Evolutionary conservation across 1,140 invertebrate genomes (phyloP), one percentile per base, ranked within the genome.

Genomic region (Neocloeon triangulifer): DNA sequence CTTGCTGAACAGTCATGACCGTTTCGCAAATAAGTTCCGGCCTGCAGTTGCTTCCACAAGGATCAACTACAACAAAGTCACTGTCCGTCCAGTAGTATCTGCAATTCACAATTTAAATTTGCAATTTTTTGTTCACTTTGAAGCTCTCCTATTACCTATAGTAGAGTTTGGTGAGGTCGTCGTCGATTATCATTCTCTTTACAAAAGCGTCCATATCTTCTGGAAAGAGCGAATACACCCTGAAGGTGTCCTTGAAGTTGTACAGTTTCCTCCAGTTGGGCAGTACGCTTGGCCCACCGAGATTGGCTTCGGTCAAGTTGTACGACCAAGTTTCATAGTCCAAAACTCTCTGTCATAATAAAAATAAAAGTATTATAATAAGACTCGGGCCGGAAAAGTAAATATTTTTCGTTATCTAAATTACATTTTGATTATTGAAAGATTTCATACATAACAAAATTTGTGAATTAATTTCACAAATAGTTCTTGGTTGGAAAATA

Each of bases 241-340:
- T 54, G 43, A 66, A 79, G 25, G 59, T 61, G 22, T 67, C 57
- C 41, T 57, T 64, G 36, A 78, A 72, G 5, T 64, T 62, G 43
- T 78, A 80, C 6, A 71, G 57, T 45, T 64, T 55, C 29, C 57
- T 64, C 73, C 75, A 78, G 15, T 53, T 43, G 0, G 73, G 73
- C 28, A 44, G 41, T 35, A 50, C 32, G 6, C 54, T 39, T 0
- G 60, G 56, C n/a, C n/a, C n/a, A 1, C 49, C 48, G n/a, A 59
- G 35, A 47, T 85, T 85, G 0, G 79, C 77, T 48, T 64, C 53
- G 0, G 72, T 79, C 1, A 85, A 42, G 48, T 86, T 79, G 41
- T 76, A 69, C 2, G 68, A 68, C 53, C 68, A 86, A 10, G 72
- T 79, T 4, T 70, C 56, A 25, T 66, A 64, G 45, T 80, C 69